Evolutionary conservation across 2,888 invertebrate species (phyloP).

Genomic region (Listrodromus nycthemerus): DNA sequence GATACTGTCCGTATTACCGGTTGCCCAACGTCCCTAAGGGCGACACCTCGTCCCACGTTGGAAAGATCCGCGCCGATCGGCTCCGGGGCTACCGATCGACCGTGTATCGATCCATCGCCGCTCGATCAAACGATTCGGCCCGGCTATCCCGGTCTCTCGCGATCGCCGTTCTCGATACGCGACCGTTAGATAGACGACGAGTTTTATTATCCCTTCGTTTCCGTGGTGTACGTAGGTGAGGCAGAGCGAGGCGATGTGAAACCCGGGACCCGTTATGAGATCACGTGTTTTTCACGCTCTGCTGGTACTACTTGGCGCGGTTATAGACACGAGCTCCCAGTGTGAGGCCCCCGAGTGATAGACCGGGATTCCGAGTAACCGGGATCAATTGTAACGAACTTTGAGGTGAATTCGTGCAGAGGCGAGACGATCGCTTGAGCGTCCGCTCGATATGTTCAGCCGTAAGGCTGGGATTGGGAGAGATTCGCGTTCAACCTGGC

Average conservation of each 20-base stretch:
- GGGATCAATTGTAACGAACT: slow-evolving; percentile 10
- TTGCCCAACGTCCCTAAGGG: neutral
- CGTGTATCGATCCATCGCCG: slow-evolving; percentile 56
- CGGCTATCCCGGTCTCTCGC: slow-evolving; percentile 45
- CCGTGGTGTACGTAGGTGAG: slow-evolving; percentile 36
- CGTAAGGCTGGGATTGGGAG: neutral
- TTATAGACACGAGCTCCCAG: neutral
- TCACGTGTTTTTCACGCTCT: slow-evolving; percentile 77
- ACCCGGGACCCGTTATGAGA: slow-evolving; percentile 70
- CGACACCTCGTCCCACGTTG: slow-evolving; percentile 45
- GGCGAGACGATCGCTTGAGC: neutral
- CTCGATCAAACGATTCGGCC: slow-evolving; percentile 59
- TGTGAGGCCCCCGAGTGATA: neutral
- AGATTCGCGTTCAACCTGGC: neutral
- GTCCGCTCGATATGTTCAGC: neutral
- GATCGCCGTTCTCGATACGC: slow-evolving; percentile 52
- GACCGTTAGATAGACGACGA: slow-evolving; percentile 68
- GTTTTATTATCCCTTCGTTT: slow-evolving; percentile 58
- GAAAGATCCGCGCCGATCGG: slow-evolving; percentile 3
- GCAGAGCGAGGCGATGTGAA: slow-evolving; percentile 40
- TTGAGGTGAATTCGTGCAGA: neutral
- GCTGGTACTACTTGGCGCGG: slow-evolving; percentile 61
- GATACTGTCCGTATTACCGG: slow-evolving; percentile 45
- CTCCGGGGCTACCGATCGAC: slow-evolving; percentile 7
- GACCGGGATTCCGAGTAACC: neutral